These are phyloP conservation scores for Myxocyprinus asiaticus DNA, from an alignment of 2,113 vertebrate species.

Conservation along the genomic window DNA sequence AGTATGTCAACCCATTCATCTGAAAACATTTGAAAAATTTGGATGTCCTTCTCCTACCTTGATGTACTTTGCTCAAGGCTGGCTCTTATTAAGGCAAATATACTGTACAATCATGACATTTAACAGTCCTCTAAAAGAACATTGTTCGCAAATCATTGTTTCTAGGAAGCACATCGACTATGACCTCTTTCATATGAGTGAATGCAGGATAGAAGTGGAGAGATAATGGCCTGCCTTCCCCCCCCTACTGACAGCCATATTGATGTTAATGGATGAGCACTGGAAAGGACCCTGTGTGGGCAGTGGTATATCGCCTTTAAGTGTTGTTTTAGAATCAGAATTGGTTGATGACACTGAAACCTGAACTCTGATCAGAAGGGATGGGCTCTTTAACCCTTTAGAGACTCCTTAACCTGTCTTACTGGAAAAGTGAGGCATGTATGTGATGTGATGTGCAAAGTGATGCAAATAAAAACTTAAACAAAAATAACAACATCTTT, in stretches of 20 bases:
- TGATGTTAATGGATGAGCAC: slow-evolving; percentile 52
- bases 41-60: too few species aligned
- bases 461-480: too few species aligned
- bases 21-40: too few species aligned
- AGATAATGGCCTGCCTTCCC: slow-evolving; percentile 48
- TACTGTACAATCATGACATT: slow-evolving; percentile 23
- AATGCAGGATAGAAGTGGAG: slow-evolving; percentile 38
- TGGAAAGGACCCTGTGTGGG: slow-evolving; percentile 42
- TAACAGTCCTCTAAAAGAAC: slow-evolving; percentile 37
- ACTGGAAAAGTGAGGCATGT: slow-evolving; percentile 15
- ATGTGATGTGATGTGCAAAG: too few species aligned
- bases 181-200: slow-evolving; percentile 46
- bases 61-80: background rate
- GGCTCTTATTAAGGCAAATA: slow-evolving; percentile 9
- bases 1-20: too few species aligned
- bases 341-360: background rate
- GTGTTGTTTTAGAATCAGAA: slow-evolving; percentile 42
- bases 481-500: too few species aligned
- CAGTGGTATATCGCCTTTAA: slow-evolving; percentile 37
- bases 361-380: slow-evolving; percentile 6
- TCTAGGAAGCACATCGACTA: slow-evolving; percentile 43
- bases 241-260: slow-evolving; percentile 32
- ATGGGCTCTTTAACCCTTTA: slow-evolving; percentile 31
- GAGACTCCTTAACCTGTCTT: slow-evolving; percentile 33
- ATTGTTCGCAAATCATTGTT: slow-evolving; percentile 41